Evolutionary conservation across 2,113 vertebrate species (phyloP), one percentile per base, ranked within the genome.

Genomic region (Ctenomys sociabilis): DNA sequence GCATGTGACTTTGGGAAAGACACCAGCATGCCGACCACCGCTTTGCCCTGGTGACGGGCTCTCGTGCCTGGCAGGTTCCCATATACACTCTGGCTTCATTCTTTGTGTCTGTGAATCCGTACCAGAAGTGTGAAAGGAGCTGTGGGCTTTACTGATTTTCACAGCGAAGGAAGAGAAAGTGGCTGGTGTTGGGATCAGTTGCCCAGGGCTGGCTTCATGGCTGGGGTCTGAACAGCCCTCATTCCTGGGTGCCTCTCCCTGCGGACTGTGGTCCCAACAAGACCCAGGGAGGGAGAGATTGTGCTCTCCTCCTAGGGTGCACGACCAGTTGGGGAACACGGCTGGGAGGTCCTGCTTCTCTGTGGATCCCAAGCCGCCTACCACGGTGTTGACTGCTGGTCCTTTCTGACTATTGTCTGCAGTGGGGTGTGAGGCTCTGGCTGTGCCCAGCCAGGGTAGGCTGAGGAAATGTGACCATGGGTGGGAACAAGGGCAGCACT

Each of bases 211-310:
- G 24, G 63, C n/a, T 84, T 87, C 59, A 7, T 0, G 12, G 26
- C 7, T 7, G 45, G 28, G 80, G 2, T 70, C 59, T 35, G 7
- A 54, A 28, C 8, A 66, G 54, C 80, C 32, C 4, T 0, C 3
- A 63, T 12, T 19, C 0, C 3, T 7, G 19, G 0, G 7, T 2
- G 0, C 30, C 57, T 21, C 30, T 32, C 70, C 28, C 14, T 35
- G 12, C 14, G 11, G 64, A 9, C 59, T 24, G 1, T 32, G 49
- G 5, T 21, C 63, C 28, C 2, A 3, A 5, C 2, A 61, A 72
- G 19, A 8, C 1, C 40, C 59, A 26, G 30, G 57, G 73, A 57
- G 9, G 37, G 26, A 8, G 8, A 10, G 9, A 5, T 66, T 35
- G n/a, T 1, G 30, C 2, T 7, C 40, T 35, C 16, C n/a, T 35